These are phyloP conservation scores for Gambusia yucatana DNA, from an alignment of 2,797 vertebrate species.

Conservation along the genomic window DNA sequence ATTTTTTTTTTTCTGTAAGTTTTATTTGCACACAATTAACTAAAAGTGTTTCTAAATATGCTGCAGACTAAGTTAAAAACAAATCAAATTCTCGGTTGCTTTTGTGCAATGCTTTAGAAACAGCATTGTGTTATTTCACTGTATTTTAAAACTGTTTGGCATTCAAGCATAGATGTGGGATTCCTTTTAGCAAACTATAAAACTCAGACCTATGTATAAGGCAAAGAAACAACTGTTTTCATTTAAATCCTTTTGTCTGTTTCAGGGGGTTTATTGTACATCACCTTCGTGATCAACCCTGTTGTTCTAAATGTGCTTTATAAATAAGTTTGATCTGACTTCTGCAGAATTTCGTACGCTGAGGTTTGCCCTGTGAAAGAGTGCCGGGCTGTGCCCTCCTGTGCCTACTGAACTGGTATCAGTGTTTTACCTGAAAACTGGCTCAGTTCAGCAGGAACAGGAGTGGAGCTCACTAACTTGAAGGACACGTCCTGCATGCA, in stretches of 20 bases:
- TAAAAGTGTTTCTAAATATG: background rate
- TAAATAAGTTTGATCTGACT: background rate
- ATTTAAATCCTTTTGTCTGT: background rate
- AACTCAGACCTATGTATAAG: background rate
- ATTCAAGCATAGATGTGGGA: background rate
- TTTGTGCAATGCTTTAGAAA: background rate
- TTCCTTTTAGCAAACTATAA: background rate
- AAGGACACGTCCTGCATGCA: constrained; percentile 10
- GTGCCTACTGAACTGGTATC: constrained; percentile 91
- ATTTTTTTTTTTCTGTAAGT: background rate
- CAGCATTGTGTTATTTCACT: background rate
- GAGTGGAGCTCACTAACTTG: constrained; percentile 82
- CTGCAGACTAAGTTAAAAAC: background rate
- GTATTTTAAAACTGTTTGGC: background rate
- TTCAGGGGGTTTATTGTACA: background rate
- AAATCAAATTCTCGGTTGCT: background rate
- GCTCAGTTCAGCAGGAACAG: constrained; percentile 99
- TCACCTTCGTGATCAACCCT: background rate
- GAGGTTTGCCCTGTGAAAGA: background rate
- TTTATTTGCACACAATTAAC: background rate
- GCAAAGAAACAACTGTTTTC: background rate
- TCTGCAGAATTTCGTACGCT: constrained; percentile 7
- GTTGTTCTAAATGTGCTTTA: background rate
- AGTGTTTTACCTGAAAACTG: constrained; percentile 88
- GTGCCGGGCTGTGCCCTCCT: constrained; percentile 77